Evolutionary conservation across 2,888 invertebrate genomes (phyloP).

Genomic region (Idaea aversata): DNA sequence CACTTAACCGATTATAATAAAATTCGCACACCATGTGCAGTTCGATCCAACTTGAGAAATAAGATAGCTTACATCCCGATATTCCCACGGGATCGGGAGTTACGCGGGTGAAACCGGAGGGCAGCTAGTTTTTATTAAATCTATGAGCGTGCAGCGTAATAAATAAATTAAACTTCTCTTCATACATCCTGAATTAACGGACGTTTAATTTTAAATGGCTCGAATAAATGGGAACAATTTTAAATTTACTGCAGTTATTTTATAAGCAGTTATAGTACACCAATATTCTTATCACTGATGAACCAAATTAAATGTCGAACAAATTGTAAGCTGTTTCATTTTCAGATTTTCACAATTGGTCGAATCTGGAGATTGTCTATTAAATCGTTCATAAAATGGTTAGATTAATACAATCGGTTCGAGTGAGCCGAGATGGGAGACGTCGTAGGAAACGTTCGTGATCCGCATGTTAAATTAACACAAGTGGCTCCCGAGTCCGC

Average conservation of each 20-base stretch:
- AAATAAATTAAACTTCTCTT: conserved; percentile 57
- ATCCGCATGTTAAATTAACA: conserved; percentile 70
- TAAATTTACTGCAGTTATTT: conserved; percentile 38
- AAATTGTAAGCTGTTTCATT: conserved; percentile 33
- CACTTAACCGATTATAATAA: no score
- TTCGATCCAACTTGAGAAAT: no score
- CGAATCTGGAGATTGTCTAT: conserved; percentile 69
- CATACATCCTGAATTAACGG: conserved; percentile 44
- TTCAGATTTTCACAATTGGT: conserved; percentile 50
- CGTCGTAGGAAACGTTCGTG: conserved; percentile 75
- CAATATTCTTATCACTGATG: conserved; percentile 28
- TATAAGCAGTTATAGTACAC: conserved; percentile 28
- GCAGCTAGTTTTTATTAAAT: conserved; percentile 47
- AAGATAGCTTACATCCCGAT: no score
- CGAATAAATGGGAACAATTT: conserved; percentile 42
- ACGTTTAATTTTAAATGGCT: conserved; percentile 45
- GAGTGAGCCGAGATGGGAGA: conserved; percentile 72
- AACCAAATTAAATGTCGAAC: conserved; percentile 28
- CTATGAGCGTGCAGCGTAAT: conserved; percentile 46
- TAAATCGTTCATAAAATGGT: conserved; percentile 78
- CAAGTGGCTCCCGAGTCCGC: conserved; percentile 44
- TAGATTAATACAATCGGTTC: conserved; percentile 77
- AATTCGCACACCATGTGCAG: no score
- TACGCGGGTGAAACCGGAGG: no score
- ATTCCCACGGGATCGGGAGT: no score